A percentile compares a stretch with the other conserved stretches of the same genome.
phyloP scores from a whole-genome alignment of 2,113 vertebrate species.

The Dromiciops gliroides region DNA sequence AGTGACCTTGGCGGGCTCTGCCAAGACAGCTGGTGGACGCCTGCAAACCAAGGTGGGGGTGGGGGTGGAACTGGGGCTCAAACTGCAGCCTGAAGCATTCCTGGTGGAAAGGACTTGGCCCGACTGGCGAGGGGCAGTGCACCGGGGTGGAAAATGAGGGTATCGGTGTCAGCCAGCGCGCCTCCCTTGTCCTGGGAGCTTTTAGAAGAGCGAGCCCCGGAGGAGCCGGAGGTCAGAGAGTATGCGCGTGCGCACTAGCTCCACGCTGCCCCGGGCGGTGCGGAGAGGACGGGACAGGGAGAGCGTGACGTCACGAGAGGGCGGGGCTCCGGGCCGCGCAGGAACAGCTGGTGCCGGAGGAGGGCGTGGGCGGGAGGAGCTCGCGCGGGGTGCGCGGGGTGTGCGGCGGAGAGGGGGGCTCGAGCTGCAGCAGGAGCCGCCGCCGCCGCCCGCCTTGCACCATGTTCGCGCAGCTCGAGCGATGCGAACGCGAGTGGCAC shows the following conservation, averaged over 20 bases:
- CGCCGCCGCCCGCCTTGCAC: constrained; percentile 41
- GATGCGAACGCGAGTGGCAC: constrained; percentile 88
- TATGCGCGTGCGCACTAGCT: constrained; percentile 55
- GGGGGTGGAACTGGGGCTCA: neutral
- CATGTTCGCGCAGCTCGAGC: constrained; percentile 83
- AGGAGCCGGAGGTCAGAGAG: neutral
- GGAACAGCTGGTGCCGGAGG: constrained; percentile 68
- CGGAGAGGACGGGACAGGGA: constrained; percentile 34
- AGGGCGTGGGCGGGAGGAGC: constrained; percentile 30
- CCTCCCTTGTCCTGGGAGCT: neutral
- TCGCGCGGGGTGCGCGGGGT: constrained; percentile 37
- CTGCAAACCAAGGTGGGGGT: too few relatives aligned
- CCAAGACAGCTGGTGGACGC: too few relatives aligned
- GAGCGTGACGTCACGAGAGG: constrained; percentile 80
- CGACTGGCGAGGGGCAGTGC: too few relatives aligned
- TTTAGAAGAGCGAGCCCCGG: neutral
- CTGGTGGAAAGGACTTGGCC: neutral
- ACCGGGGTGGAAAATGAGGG: neutral
- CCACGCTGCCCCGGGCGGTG: neutral
- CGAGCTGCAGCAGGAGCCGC: constrained; percentile 43
- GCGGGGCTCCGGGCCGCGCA: constrained; percentile 79
- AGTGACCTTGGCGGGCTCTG: neutral
- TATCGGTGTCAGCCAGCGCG: neutral
- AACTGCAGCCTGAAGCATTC: too few relatives aligned
- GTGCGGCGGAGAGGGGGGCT: constrained; percentile 51